phyloP scores from a whole-genome alignment of 35 echinoderm and acorn worm species.

The Amphiura filiformis region DNA sequence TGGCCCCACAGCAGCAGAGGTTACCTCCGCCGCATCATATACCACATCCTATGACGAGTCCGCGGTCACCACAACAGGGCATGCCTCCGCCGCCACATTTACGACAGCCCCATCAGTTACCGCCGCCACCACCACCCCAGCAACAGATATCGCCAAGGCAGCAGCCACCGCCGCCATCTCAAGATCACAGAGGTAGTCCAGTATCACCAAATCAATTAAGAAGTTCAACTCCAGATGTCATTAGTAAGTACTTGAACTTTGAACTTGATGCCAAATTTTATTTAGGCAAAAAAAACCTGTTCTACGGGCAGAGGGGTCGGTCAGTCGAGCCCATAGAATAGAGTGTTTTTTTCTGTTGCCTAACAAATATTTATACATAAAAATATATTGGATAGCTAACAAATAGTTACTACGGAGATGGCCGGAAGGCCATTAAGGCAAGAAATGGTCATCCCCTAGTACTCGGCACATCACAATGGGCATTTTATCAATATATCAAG shows the following conservation, averaged over 20 bases:
- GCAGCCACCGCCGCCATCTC: neutral
- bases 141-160: neutral
- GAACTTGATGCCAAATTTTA: neutral
- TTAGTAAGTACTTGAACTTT: slow-evolving; percentile 16
- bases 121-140: neutral
- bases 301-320: neutral
- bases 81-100: neutral
- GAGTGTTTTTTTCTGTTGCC: no score
- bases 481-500: no score
- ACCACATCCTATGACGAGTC: neutral
- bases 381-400: no score
- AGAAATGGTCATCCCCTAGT: no score
- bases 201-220: neutral
- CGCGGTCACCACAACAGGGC: neutral
- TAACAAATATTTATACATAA: no score
- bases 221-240: neutral
- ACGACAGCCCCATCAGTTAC: neutral
- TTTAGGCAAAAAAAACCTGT: neutral
- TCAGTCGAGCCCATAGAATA: no score
- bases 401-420: no score
- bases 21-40: slow-evolving; percentile 15
- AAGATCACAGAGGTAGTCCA: slow-evolving; percentile 1
- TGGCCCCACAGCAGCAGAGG: neutral
- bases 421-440: no score
- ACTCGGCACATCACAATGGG: no score